These are phyloP conservation scores for Drusus annulatus DNA, from an alignment of 1,140 invertebrate species.

Conservation along the genomic window DNA sequence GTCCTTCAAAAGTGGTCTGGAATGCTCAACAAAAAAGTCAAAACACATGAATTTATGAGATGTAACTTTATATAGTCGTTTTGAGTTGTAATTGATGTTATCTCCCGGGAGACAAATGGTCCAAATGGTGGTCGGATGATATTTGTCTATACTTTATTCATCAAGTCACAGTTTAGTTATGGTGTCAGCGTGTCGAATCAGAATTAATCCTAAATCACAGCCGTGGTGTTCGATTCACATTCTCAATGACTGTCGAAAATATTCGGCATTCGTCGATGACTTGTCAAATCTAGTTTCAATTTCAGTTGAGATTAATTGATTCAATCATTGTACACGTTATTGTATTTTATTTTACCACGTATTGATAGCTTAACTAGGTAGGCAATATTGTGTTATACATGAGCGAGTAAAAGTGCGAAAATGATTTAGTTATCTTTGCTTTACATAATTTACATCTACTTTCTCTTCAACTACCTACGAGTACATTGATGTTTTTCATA, in stretches of 20 bases:
- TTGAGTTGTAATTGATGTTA: background rate
- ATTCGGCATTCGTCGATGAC: slow-evolving; percentile 33
- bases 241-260: slow-evolving; percentile 48
- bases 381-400: too few relatives aligned
- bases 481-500: too few relatives aligned
- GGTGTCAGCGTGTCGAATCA: slow-evolving; percentile 46
- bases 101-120: too few relatives aligned
- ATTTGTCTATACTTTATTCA: slow-evolving; percentile 26
- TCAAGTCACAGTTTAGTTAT: slow-evolving; percentile 26
- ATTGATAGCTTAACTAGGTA: too few relatives aligned
- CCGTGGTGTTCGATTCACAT: slow-evolving; percentile 40
- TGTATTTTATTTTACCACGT: too few relatives aligned
- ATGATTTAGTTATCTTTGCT: too few relatives aligned
- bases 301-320: slow-evolving; percentile 28
- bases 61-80: background rate
- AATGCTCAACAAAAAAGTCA: background rate
- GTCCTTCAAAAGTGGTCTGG: slow-evolving; percentile 13
- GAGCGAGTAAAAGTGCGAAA: too few relatives aligned
- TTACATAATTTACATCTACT: too few relatives aligned
- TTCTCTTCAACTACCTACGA: too few relatives aligned
- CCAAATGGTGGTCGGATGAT: background rate
- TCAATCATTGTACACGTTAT: background rate
- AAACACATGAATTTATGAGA: background rate
- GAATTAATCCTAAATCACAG: slow-evolving; percentile 35
- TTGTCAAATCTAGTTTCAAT: slow-evolving; percentile 44